phyloP scores from a whole-genome alignment of 2,113 vertebrate genomes.

The Calyptomena viridis region DNA sequence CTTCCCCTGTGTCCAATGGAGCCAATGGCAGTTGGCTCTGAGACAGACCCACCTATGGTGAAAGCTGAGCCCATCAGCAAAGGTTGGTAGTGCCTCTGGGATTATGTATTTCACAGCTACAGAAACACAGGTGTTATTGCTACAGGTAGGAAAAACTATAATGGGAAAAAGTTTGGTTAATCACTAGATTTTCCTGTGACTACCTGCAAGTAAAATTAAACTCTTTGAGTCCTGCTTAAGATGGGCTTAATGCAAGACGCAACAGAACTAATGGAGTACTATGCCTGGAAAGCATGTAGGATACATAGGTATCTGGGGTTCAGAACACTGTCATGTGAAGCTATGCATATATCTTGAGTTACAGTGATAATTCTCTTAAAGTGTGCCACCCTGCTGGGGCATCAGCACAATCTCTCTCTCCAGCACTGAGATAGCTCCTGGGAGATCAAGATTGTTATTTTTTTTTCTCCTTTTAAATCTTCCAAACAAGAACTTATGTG shows the following conservation, averaged over 20 bases:
- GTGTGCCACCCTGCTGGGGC: background rate
- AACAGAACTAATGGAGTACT: background rate
- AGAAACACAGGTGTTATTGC: background rate
- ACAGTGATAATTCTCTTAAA: background rate
- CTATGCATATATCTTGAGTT: background rate
- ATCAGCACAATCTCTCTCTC: background rate
- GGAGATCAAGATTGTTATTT: background rate
- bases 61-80: background rate
- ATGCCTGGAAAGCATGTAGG: background rate
- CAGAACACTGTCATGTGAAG: background rate
- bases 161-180: conserved; percentile 1
- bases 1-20: background rate
- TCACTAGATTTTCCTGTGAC: background rate
- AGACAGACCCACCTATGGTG: accelerated
- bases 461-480: conserved; percentile 10
- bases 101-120: background rate
- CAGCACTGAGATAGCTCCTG: background rate
- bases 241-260: background rate
- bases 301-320: background rate
- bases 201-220: conserved; percentile 29
- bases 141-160: background rate
- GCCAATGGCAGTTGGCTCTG: accelerated
- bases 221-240: background rate
- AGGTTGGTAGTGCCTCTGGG: background rate
- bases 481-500: conserved; percentile 18